Evolutionary conservation across 2,797 vertebrate genomes (phyloP), one percentile per base, ranked within the genome.

Genomic region (Lithobates sylvaticus): DNA sequence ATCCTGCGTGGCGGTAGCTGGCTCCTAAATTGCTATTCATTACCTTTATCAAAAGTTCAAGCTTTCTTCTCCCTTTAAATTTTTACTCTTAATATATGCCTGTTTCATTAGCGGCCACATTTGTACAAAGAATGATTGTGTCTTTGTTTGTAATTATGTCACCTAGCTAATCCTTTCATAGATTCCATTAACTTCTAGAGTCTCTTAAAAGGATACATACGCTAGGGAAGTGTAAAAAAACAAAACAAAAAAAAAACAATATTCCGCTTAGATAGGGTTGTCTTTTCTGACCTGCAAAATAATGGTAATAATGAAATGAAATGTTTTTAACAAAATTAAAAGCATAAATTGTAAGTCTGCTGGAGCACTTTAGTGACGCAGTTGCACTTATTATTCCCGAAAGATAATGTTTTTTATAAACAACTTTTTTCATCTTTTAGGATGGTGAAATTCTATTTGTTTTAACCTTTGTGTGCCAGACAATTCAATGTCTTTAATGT

Each of bases 241-340:
- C 44, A 47, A 47, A 32, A 15, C 44, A 8, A 65, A 44, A 65
- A 32, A 15, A 64, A 54, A 47, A 82, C 36, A 73, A 42, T 47
- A 23, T 61, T 61, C 7, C 54, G 42, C 58, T 64, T 68, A 71
- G 69, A 64, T 39, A 75, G 70, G 39, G 58, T 70, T 79, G 76
- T 87, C 81, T 83, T 87, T 87, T 61, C 23, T 87, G 81, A 87
- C 85, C 81, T 75, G 10, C 85, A 79, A 78, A 87, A 83, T 87
- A 87, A 87, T 87, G 69, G 75, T 39, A 75, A 83, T 87, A 87
- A 87, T 87, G 75, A 87, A 87, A 87, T 87, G 75, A 87, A 87
- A 78, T 83, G 85, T 87, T 87, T 87, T 87, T 78, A 87, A 74
- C 85, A 78, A 87, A 86, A 83, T 86, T 83, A 86, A 86, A 83